Evolutionary conservation across 2,888 invertebrate species (phyloP).

Genomic region (Labia minor): DNA sequence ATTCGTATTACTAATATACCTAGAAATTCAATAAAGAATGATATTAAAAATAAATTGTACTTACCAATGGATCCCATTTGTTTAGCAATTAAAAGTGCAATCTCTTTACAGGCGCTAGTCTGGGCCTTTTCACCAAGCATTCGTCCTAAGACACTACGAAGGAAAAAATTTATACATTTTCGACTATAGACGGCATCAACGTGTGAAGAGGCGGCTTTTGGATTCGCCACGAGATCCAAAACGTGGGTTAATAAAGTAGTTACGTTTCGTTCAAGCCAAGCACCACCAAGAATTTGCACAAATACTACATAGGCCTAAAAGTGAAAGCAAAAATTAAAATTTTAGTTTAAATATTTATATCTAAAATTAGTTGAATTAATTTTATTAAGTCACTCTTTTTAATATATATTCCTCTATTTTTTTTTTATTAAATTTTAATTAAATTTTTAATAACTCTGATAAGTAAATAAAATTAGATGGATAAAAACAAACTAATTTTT

Average conservation of each 20-base stretch:
- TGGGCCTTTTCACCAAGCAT: slow-evolving; percentile 96
- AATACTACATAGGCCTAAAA: slow-evolving; percentile 88
- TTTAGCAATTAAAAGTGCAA: slow-evolving; percentile 80
- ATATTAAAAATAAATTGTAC: too few species aligned
- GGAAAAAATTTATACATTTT: slow-evolving; percentile 91
- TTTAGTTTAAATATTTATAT: background rate
- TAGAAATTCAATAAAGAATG: too few species aligned
- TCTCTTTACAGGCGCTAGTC: slow-evolving; percentile 86
- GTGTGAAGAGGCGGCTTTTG: slow-evolving; percentile 89
- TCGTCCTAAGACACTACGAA: slow-evolving; percentile 82
- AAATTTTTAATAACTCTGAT: too few species aligned
- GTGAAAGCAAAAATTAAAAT: slow-evolving; percentile 20
- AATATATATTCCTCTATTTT: too few species aligned
- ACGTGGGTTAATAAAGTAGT: slow-evolving; percentile 78
- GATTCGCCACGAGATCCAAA: slow-evolving; percentile 86
- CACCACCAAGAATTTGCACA: slow-evolving; percentile 83
- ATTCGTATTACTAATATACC: too few species aligned
- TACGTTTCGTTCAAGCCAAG: slow-evolving; percentile 90
- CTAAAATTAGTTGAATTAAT: too few species aligned
- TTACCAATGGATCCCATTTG: slow-evolving; percentile 86
- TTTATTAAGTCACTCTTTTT: too few species aligned
- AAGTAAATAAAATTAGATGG: too few species aligned
- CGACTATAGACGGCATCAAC: slow-evolving; percentile 96
- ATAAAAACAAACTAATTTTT: too few species aligned
- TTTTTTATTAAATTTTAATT: too few species aligned